These are phyloP conservation scores for Tetragonula carbonaria DNA, from an alignment of 2,888 invertebrate species.

Conservation along the genomic window DNA sequence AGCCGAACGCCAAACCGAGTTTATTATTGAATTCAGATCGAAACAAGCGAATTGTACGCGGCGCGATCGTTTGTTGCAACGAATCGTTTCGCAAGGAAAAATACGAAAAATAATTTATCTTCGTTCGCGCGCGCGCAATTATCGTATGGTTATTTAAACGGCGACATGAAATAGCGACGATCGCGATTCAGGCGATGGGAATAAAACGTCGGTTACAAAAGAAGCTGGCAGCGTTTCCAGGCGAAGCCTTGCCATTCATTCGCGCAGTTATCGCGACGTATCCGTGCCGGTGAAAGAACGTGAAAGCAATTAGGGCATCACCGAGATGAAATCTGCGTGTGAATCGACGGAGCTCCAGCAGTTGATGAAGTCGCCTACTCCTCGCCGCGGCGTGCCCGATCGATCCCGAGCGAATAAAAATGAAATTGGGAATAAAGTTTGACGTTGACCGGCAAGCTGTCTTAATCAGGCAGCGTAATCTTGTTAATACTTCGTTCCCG, in stretches of 20 bases:
- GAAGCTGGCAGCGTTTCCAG: slow-evolving; percentile 14
- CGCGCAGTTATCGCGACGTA: slow-evolving; percentile 30
- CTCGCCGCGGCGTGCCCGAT: neutral
- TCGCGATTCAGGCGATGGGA: slow-evolving; percentile 5
- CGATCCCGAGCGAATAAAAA: slow-evolving; percentile 27
- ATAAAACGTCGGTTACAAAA: slow-evolving; percentile 28
- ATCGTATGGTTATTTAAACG: slow-evolving; percentile 5
- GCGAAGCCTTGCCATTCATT: slow-evolving; percentile 24
- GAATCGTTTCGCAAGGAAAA: too few relatives aligned
- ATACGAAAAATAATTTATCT: neutral
- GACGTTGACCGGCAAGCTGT: slow-evolving; percentile 21
- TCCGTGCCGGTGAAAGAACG: slow-evolving; percentile 35
- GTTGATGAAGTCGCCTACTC: slow-evolving; percentile 32
- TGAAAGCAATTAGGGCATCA: slow-evolving; percentile 43
- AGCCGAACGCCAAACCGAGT: too few relatives aligned
- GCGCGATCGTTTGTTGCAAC: neutral
- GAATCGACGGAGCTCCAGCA: slow-evolving; percentile 27
- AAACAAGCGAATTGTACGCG: neutral
- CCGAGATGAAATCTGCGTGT: slow-evolving; percentile 36
- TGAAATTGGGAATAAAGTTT: slow-evolving; percentile 22
- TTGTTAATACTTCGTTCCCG: neutral
- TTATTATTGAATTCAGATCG: neutral
- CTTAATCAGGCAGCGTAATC: slow-evolving; percentile 10
- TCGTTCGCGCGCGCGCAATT: neutral
- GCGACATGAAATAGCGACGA: neutral